These are phyloP conservation scores for Arremon aurantiirostris DNA, from an alignment of 2,797 vertebrate genomes.

Conservation along the genomic window DNA sequence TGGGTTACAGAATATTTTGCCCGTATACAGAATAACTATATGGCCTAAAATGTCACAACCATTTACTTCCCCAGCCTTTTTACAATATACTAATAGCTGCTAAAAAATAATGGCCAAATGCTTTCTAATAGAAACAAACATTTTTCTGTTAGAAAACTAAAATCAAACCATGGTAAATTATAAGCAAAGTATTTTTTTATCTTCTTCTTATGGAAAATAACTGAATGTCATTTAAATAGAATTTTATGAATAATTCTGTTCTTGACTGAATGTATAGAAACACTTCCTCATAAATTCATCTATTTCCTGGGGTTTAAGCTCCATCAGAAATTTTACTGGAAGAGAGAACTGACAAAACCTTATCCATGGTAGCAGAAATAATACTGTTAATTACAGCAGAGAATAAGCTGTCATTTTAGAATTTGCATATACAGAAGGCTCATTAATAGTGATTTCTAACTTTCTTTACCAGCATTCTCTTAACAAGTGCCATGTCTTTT, in stretches of 20 bases:
- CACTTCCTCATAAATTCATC: not conserved
- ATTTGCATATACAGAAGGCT: slow-evolving; percentile 16
- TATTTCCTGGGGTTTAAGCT: not conserved
- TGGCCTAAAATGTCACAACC: not conserved
- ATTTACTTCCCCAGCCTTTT: not conserved
- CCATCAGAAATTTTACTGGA: not conserved
- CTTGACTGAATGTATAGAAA: not conserved
- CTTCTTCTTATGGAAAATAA: not conserved
- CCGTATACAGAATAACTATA: not conserved
- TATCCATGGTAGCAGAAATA: not conserved
- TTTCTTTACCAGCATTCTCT: not conserved
- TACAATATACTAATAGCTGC: not conserved
- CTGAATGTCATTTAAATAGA: not conserved
- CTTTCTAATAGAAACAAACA: not conserved
- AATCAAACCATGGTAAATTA: not conserved
- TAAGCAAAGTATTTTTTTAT: not conserved
- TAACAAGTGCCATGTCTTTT: not conserved
- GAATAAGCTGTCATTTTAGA: not conserved
- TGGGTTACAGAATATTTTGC: not conserved
- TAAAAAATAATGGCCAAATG: not conserved
- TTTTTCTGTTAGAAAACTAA: not conserved
- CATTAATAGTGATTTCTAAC: not conserved
- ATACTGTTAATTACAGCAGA: slow-evolving; percentile 1
- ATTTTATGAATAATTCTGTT: not conserved
- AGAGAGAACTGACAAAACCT: not conserved